These are phyloP conservation scores for Charina bottae DNA, from an alignment of 2,113 vertebrate species.

Conservation along the genomic window DNA sequence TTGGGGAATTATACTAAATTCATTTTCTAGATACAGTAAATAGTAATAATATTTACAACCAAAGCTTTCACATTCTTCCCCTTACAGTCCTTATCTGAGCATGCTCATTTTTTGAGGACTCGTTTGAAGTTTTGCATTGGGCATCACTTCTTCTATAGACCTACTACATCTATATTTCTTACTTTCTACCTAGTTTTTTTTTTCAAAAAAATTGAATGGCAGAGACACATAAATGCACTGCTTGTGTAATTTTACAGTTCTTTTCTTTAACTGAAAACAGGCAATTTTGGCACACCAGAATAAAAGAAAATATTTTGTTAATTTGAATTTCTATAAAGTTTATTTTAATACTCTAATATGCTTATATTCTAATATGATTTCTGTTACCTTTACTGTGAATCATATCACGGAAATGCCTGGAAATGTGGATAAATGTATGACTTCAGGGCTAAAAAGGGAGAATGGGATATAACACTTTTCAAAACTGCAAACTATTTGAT, in stretches of 20 bases:
- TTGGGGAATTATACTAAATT: neutral
- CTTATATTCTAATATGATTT: neutral
- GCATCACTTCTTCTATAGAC: neutral
- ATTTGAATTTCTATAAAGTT: neutral
- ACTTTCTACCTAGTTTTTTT: neutral
- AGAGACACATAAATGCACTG: neutral
- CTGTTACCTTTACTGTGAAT: slow-evolving; percentile 4
- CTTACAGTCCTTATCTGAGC: neutral
- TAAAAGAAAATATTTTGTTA: neutral
- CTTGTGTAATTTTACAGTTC: neutral
- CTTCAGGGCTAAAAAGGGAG: neutral
- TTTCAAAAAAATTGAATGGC: neutral
- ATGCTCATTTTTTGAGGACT: neutral
- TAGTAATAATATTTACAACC: neutral
- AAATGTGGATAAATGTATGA: neutral
- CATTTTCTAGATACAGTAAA: neutral
- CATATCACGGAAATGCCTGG: neutral
- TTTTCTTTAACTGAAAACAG: neutral
- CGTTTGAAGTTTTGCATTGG: neutral
- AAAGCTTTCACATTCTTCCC: neutral
- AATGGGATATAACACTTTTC: neutral
- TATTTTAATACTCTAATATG: neutral
- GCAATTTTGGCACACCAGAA: neutral
- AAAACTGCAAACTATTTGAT: slow-evolving; percentile 10
- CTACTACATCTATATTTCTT: neutral